A percentile compares a stretch with the other conserved stretches of the same genome.
Conservation (phyloP, 2,888 invertebrate species). For the Dicycla oo region DNA sequence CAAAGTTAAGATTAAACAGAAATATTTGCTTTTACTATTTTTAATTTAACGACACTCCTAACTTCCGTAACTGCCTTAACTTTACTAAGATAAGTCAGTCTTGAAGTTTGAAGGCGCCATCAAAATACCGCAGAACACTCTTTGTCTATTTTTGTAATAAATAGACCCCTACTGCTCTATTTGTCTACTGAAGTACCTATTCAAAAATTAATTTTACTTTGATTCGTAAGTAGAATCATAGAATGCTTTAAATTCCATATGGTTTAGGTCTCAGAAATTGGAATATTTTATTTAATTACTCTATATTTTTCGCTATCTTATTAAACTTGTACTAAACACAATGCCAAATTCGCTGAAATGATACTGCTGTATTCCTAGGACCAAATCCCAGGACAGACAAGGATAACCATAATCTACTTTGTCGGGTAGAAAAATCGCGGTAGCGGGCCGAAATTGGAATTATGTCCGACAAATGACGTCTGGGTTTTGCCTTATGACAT, state of each 20-base stretch:
- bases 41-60: slow-evolving; percentile 26
- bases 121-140: slow-evolving; percentile 22
- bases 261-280: slow-evolving; percentile 1
- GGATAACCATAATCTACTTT: slow-evolving; percentile 40
- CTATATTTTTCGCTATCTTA: background rate
- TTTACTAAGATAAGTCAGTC: slow-evolving; percentile 40
- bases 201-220: background rate
- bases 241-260: background rate
- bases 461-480: slow-evolving; percentile 38
- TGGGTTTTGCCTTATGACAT: slow-evolving; percentile 35
- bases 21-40: slow-evolving; percentile 45
- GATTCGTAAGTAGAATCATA: background rate
- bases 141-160: slow-evolving; percentile 5
- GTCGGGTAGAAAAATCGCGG: slow-evolving; percentile 32
- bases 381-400: slow-evolving; percentile 27
- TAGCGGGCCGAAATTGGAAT: slow-evolving; percentile 27
- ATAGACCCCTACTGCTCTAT: background rate
- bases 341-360: background rate
- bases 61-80: slow-evolving; percentile 51
- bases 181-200: background rate
- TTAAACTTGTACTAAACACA: too few relatives aligned
- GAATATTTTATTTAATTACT: background rate
- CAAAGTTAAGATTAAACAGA: slow-evolving; percentile 36
- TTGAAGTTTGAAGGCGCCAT: slow-evolving; percentile 40
- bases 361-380: background rate